Evolutionary conservation across 2,888 invertebrate species (phyloP).

Genomic region (Byasa hedistus): DNA sequence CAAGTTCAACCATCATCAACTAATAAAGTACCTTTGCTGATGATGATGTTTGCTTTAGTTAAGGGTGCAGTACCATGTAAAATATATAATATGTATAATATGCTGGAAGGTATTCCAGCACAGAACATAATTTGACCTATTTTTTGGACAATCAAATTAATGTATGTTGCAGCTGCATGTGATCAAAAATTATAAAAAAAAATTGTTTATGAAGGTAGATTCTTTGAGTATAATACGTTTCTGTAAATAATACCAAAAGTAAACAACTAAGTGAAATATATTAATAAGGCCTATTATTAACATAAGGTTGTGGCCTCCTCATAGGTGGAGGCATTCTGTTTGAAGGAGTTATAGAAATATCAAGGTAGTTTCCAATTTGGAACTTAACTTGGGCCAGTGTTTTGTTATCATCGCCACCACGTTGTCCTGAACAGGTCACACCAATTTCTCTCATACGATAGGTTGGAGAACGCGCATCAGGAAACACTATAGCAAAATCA

Average conservation of each 20-base stretch:
- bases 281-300: constrained; percentile 79
- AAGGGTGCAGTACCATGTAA: too few relatives aligned
- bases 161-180: too few relatives aligned
- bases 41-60: too few relatives aligned
- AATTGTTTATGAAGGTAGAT: too few relatives aligned
- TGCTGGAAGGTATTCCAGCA: too few relatives aligned
- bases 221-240: too few relatives aligned
- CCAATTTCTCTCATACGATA: constrained; percentile 97
- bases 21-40: too few relatives aligned
- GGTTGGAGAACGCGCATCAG: constrained; percentile 87
- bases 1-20: too few relatives aligned
- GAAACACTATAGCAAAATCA: constrained; percentile 95
- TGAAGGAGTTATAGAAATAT: constrained; percentile 95
- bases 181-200: too few relatives aligned
- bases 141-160: too few relatives aligned
- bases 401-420: constrained; percentile 96
- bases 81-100: too few relatives aligned
- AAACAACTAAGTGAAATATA: not conserved
- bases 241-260: not conserved
- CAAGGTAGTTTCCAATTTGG: constrained; percentile 97
- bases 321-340: constrained; percentile 87
- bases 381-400: constrained; percentile 93
- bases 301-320: constrained; percentile 83
- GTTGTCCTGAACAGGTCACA: constrained; percentile 93
- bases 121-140: too few relatives aligned